phyloP scores from a whole-genome alignment of 2,113 vertebrate genomes.

The Antechinus stuartii region DNA sequence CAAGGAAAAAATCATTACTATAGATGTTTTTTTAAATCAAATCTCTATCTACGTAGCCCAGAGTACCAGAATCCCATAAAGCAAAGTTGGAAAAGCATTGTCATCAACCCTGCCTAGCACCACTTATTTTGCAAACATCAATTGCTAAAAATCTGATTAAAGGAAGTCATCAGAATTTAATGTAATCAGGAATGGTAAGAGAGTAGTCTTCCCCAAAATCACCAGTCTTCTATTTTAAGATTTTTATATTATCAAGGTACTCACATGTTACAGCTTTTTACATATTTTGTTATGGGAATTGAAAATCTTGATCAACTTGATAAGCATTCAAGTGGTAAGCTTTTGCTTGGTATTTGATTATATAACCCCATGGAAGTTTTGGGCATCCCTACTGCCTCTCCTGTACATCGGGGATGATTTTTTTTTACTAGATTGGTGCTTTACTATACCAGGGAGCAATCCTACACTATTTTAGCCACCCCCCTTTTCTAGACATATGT shows the following conservation, averaged over 20 bases:
- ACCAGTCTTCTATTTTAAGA: neutral
- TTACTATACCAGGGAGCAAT: neutral
- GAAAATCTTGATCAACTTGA: neutral
- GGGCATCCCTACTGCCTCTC: neutral
- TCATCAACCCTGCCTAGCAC: neutral
- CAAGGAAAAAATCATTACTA: neutral
- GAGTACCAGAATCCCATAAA: neutral
- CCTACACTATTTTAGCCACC: neutral
- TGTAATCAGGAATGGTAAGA: neutral
- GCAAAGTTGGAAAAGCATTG: neutral
- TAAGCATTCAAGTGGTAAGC: neutral
- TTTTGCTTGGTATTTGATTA: neutral
- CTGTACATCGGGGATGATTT: neutral
- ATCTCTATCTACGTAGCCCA: neutral
- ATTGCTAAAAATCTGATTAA: neutral
- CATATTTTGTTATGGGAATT: neutral
- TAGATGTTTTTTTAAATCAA: neutral
- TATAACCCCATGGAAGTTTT: neutral
- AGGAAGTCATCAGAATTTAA: neutral
- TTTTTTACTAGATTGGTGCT: neutral
- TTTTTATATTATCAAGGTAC: constrained; percentile 9
- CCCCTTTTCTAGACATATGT: neutral
- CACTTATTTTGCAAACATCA: neutral
- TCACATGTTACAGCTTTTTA: neutral
- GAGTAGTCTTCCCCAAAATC: neutral